Evolutionary conservation across 2,113 vertebrate genomes (phyloP).

Genomic region (Leptobrachium leishanense): DNA sequence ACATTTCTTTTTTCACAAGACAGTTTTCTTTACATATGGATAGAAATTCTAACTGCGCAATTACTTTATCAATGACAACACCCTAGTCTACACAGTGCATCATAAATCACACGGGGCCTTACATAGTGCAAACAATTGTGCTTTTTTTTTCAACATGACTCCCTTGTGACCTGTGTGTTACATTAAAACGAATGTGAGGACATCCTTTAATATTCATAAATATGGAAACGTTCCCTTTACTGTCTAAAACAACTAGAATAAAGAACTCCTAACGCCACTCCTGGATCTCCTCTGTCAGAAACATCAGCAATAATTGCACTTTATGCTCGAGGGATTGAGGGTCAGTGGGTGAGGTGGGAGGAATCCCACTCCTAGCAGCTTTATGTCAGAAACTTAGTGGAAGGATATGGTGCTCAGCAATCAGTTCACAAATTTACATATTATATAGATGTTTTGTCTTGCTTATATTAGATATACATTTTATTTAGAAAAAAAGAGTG

Average conservation of each 20-base stretch:
- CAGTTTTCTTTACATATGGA: slow-evolving; percentile 14
- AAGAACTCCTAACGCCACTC: background rate
- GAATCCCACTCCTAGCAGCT: slow-evolving; percentile 24
- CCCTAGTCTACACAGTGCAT: slow-evolving; percentile 43
- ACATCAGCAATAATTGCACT: slow-evolving; percentile 38
- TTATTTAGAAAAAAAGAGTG: background rate
- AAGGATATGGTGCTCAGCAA: too few relatives aligned
- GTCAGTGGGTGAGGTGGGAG: background rate
- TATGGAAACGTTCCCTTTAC: background rate
- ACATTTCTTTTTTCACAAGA: slow-evolving; percentile 70
- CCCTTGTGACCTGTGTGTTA: slow-evolving; percentile 21
- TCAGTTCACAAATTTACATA: background rate
- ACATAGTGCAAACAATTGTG: slow-evolving; percentile 46
- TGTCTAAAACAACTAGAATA: background rate
- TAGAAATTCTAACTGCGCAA: slow-evolving; percentile 26
- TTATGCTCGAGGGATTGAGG: background rate
- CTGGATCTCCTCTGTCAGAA: background rate
- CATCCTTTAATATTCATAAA: slow-evolving; percentile 13
- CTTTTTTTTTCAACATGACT: slow-evolving; percentile 34
- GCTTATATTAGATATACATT: background rate
- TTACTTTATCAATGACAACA: slow-evolving; percentile 12
- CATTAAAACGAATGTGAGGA: background rate
- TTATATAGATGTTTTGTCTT: background rate
- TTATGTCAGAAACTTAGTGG: background rate
- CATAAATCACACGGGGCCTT: slow-evolving; percentile 39